Percentiles rank a stretch among this genome's conserved stretches.
Conservation (phyloP, 2,888 invertebrate species). For the Oscheius sp. region DNA sequence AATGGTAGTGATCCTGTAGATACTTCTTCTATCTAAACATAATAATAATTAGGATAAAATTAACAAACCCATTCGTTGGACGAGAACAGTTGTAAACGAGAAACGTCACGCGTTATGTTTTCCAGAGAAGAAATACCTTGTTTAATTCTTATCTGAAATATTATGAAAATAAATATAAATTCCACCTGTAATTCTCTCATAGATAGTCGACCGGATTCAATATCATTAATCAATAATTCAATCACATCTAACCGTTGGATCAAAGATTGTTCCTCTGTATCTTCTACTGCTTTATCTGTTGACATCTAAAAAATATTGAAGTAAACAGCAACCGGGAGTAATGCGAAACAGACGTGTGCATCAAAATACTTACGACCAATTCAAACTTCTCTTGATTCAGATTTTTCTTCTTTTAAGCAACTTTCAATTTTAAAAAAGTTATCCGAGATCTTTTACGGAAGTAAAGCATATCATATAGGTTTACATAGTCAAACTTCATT, state of each 20-base stretch:
- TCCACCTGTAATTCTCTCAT: slow-evolving; percentile 31
- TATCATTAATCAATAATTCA: slow-evolving; percentile 33
- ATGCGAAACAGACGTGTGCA: no score
- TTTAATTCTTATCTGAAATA: slow-evolving; percentile 29
- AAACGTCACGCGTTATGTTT: slow-evolving; percentile 17
- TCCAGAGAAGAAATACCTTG: slow-evolving; percentile 5
- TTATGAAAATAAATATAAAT: not conserved
- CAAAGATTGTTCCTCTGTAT: slow-evolving; percentile 1
- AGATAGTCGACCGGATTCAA: slow-evolving; percentile 36
- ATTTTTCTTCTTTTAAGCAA: no score
- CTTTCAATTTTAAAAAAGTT: no score
- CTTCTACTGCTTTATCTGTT: not conserved
- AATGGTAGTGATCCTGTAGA: slow-evolving; percentile 53
- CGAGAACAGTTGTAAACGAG: slow-evolving; percentile 43
- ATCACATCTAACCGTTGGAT: slow-evolving; percentile 26
- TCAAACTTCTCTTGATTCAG: no score
- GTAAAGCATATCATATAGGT: no score
- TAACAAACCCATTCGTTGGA: slow-evolving; percentile 45
- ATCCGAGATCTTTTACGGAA: no score
- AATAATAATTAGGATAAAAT: not conserved
- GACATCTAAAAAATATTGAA: not conserved
- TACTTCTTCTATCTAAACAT: slow-evolving; percentile 44
- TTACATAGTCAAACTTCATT: no score
- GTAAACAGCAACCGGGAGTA: not conserved
- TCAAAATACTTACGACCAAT: no score